These are phyloP conservation scores for Drosophila nr. fundita DNA, from an alignment of 2,888 invertebrate species.

Conservation along the genomic window DNA sequence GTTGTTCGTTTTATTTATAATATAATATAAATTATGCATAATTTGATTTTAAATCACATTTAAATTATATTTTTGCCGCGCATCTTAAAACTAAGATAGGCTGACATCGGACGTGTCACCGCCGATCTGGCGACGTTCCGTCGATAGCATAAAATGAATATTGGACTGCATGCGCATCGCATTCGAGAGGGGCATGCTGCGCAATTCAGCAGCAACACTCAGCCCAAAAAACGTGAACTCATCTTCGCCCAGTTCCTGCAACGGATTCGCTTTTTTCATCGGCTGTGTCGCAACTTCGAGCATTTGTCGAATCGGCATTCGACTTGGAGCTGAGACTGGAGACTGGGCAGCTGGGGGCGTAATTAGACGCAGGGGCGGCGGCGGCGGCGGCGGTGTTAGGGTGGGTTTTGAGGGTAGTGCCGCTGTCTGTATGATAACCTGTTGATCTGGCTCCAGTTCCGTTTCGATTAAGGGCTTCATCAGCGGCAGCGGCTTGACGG, in stretches of 20 bases:
- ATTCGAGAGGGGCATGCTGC: conserved; percentile 61
- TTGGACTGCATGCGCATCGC: conserved; percentile 71
- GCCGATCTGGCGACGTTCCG: conserved; percentile 58
- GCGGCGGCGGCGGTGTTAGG: conserved; percentile 25
- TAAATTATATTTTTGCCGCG: background rate
- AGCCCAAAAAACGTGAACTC: conserved; percentile 70
- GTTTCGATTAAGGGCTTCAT: conserved; percentile 25
- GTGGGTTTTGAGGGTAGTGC: conserved; percentile 8
- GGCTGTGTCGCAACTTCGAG: background rate
- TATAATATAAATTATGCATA: background rate
- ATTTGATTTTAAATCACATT: conserved; percentile 3
- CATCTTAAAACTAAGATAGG: background rate
- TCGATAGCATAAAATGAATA: conserved; percentile 62
- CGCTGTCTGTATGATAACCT: conserved; percentile 23
- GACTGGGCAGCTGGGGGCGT: conserved; percentile 1
- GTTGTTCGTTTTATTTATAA: background rate
- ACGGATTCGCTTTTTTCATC: background rate
- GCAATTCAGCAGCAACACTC: conserved; percentile 66
- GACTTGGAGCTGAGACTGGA: background rate
- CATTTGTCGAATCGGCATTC: background rate
- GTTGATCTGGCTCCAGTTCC: conserved; percentile 31
- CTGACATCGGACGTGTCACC: conserved; percentile 44
- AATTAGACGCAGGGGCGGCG: conserved; percentile 30
- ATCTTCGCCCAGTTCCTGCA: conserved; percentile 46
- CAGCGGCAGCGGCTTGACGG: conserved; percentile 17